Percentiles rank a stretch among this genome's conserved stretches.
Evolutionary conservation across 2,113 vertebrate species (phyloP).

Genomic region (Ophiodon elongatus): DNA sequence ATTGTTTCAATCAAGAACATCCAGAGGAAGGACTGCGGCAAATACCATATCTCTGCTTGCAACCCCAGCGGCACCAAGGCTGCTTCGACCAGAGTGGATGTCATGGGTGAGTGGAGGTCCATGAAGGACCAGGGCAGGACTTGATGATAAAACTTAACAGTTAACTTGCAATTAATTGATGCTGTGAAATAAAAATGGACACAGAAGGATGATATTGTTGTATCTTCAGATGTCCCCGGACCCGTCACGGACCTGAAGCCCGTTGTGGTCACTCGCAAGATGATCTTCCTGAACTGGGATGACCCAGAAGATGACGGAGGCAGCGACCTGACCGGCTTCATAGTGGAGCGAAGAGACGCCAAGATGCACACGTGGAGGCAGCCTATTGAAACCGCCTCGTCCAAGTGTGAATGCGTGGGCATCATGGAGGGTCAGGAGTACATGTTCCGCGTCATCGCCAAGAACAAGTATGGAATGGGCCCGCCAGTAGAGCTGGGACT

Average conservation of each 20-base stretch:
- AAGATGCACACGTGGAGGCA: slow-evolving; percentile 97
- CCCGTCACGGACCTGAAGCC: slow-evolving; percentile 96
- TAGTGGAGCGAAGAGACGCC: slow-evolving; percentile 92
- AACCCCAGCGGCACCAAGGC: slow-evolving; percentile 93
- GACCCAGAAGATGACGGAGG: slow-evolving; percentile 96
- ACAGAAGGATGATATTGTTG: slow-evolving; percentile 1
- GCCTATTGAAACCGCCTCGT: slow-evolving; percentile 91
- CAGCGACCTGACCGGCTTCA: slow-evolving; percentile 93
- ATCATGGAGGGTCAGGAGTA: slow-evolving; percentile 96
- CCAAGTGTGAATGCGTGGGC: slow-evolving; percentile 97
- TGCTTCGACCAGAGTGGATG: slow-evolving; percentile 90
- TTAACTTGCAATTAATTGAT: background rate
- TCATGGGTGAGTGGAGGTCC: slow-evolving; percentile 88
- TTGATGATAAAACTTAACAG: background rate
- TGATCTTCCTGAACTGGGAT: slow-evolving; percentile 98
- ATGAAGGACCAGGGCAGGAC: background rate
- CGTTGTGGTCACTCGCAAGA: slow-evolving; percentile 96
- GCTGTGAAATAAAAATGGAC: background rate
- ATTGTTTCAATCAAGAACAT: slow-evolving; percentile 87
- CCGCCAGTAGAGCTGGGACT: slow-evolving; percentile 91
- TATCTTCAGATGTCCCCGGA: slow-evolving; percentile 93
- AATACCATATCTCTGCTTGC: slow-evolving; percentile 92
- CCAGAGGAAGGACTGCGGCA: slow-evolving; percentile 93
- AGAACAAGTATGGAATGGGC: slow-evolving; percentile 96
- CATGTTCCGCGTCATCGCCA: slow-evolving; percentile 94